Base-by-base conservation (phyloP, 2,888 invertebrate species). In the Bellardia bayeri region DNA sequence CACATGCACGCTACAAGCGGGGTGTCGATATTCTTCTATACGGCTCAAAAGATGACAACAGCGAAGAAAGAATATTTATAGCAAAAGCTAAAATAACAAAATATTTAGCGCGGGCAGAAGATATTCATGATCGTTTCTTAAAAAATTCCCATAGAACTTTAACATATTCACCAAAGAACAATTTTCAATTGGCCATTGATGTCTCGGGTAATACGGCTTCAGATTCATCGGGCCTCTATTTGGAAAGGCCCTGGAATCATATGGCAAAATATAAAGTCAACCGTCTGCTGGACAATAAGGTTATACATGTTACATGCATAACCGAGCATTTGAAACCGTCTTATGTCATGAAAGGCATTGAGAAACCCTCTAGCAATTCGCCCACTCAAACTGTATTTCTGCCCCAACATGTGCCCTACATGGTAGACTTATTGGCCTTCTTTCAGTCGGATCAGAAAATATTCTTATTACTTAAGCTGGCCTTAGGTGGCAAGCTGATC, bases 31-130 rank as follows among this genome's bases (percentile, higher is more conserved):
- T 92, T 16, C 84, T 94, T 11, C 88, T 94, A 1, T 89, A 88
- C 6, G 94, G 94, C 2, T 91, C 92, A 5, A 93, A 93, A 89
- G 92, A 91, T 66, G 94, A 94, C 85, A 84, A 74, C 6, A 93
- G 92, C 84, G 92, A 93, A 16, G 93, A 93, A 69, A 90, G 94
- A 4, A 92, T 91, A 88, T 91, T 91, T 71, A 94, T 94, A 82
- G 94, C 94, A 54, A 94, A 93, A 89, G 92, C 93, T 3, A 94
- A 94, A 90, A 92, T 94, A 33, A 89, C 91, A 45, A 94, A 94
- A 79, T 94, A 94, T 85, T 91, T 94, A 74, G 91, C 92, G 0
- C 91, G 93, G 61, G 93, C 93, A 3, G 93, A 94, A 51, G 92
- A 93, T 74, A 92, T 94, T n/a, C 90, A 91, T 82, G 91, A 92